phyloP scores from a whole-genome alignment of 2,888 invertebrate genomes.

The Trilocha varians region DNA sequence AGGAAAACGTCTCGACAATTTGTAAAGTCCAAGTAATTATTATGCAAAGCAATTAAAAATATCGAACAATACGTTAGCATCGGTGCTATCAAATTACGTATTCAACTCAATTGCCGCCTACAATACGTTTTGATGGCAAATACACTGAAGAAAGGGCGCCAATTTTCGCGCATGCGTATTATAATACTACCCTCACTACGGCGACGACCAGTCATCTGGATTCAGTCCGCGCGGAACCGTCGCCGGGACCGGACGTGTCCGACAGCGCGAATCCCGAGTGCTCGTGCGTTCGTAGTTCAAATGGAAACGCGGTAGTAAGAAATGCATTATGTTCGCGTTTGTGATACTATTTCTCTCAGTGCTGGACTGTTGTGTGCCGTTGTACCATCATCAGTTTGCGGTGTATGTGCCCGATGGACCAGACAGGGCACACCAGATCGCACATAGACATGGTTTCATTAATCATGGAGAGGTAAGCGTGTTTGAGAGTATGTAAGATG shows the following conservation, averaged over 20 bases:
- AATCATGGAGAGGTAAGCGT: constrained; percentile 64
- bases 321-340: constrained; percentile 62
- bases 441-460: constrained; percentile 61
- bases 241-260: constrained; percentile 27
- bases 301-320: constrained; percentile 35
- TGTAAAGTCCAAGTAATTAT: too few relatives aligned
- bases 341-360: constrained; percentile 56
- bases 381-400: constrained; percentile 77
- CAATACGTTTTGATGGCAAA: constrained; percentile 49
- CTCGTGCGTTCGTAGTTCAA: constrained; percentile 8
- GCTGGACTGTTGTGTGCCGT: constrained; percentile 57
- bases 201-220: constrained; percentile 43
- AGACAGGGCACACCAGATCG: constrained; percentile 46
- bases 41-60: constrained; percentile 4
- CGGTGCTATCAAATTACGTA: constrained; percentile 46
- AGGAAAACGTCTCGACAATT: too few relatives aligned
- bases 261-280: constrained; percentile 14
- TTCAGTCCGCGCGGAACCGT: constrained; percentile 47
- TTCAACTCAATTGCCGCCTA: constrained; percentile 64
- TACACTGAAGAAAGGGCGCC: constrained; percentile 66
- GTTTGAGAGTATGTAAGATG: constrained; percentile 4
- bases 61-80: constrained; percentile 5
- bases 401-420: constrained; percentile 78
- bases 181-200: constrained; percentile 24
- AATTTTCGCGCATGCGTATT: constrained; percentile 52